Conservation (phyloP, 2,113 vertebrate species). For the Nematolebias whitei region DNA sequence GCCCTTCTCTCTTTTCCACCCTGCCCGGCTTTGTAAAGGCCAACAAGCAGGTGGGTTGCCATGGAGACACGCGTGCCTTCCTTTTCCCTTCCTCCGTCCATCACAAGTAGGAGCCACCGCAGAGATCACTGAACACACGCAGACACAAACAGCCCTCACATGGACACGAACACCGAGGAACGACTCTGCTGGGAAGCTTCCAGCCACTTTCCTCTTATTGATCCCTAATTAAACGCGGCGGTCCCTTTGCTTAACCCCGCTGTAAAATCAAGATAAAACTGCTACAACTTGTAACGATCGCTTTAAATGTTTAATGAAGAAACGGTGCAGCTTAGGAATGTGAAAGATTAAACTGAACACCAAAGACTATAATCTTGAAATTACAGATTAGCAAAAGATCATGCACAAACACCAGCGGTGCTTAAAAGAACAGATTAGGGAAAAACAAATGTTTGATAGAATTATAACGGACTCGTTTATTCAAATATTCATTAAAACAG, state of each 20-base stretch:
- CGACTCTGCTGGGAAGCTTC: neutral
- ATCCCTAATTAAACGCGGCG: too few relatives aligned
- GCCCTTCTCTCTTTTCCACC: conserved; percentile 82
- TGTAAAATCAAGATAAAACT: neutral
- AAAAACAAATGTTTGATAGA: too few relatives aligned
- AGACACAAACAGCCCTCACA: neutral
- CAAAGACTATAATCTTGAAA: too few relatives aligned
- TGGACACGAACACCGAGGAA: neutral
- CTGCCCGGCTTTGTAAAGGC: conserved; percentile 80
- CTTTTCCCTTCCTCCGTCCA: conserved; percentile 52
- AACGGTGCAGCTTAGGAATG: too few relatives aligned
- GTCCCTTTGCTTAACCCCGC: neutral
- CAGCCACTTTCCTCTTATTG: conserved; percentile 4
- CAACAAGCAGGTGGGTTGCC: conserved; percentile 82
- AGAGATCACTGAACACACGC: conserved; percentile 33
- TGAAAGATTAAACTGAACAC: neutral
- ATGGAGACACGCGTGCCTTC: conserved; percentile 70
- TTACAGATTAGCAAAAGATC: too few relatives aligned
- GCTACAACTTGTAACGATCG: conserved; percentile 16
- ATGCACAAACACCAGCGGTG: too few relatives aligned
- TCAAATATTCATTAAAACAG: too few relatives aligned
- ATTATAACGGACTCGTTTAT: too few relatives aligned
- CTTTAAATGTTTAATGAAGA: neutral
- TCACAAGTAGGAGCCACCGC: conserved; percentile 51
- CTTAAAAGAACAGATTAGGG: too few relatives aligned